Conservation (phyloP, 2,113 vertebrate species). For the Coptodon bakossiorum region DNA sequence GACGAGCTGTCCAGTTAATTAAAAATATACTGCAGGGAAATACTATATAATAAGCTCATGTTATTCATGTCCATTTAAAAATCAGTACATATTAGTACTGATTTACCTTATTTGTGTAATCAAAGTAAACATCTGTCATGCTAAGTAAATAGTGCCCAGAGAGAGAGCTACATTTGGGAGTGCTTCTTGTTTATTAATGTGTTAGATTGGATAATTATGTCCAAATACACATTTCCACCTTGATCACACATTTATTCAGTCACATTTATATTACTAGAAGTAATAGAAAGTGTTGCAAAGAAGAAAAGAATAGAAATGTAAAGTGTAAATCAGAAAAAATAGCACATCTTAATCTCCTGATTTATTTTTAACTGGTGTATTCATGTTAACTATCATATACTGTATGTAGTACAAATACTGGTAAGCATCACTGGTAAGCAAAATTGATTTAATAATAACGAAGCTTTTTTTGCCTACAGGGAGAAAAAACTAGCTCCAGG, state of each 20-base stretch:
- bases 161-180: not conserved
- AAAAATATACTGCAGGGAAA: not conserved
- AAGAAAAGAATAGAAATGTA: not conserved
- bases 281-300: not conserved
- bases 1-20: not conserved
- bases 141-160: not conserved
- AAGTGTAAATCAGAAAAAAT: not conserved
- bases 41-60: too few species aligned
- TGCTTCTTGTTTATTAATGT: not conserved
- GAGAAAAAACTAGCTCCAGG: accelerated
- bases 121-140: not conserved
- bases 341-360: not conserved
- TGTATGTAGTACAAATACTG: not conserved
- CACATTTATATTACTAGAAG: not conserved
- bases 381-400: not conserved
- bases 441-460: not conserved
- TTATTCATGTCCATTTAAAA: not conserved
- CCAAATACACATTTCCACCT: not conserved
- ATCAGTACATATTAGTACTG: not conserved
- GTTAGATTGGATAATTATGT: not conserved
- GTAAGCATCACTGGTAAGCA: not conserved
- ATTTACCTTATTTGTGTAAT: too few species aligned
- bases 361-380: not conserved
- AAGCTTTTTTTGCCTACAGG: not conserved
- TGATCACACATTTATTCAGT: not conserved